These are phyloP conservation scores for Macaca nemestrina DNA, from an alignment of 2,113 vertebrate genomes.

Conservation along the genomic window DNA sequence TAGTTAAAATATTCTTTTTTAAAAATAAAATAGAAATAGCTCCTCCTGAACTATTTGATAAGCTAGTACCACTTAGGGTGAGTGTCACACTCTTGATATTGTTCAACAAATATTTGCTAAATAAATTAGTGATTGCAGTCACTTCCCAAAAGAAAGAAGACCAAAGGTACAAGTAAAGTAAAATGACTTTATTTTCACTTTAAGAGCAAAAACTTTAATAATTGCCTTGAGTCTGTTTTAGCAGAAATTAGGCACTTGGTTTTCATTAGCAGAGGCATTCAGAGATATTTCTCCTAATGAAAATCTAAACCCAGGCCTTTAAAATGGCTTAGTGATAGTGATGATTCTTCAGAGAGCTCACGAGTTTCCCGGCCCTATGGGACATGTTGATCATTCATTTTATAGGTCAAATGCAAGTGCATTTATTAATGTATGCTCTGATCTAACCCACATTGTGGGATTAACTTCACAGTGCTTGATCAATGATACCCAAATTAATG, in stretches of 20 bases:
- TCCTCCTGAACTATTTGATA: background rate
- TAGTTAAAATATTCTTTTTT: background rate
- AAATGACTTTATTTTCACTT: constrained; percentile 68
- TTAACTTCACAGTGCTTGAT: constrained; percentile 80
- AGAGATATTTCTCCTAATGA: constrained; percentile 77
- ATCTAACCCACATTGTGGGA: constrained; percentile 68
- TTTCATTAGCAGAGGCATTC: constrained; percentile 77
- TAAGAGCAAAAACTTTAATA: constrained; percentile 76
- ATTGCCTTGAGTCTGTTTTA: constrained; percentile 73
- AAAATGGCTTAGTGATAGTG: constrained; percentile 71
- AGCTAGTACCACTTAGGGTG: background rate
- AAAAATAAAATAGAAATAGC: constrained; percentile 28
- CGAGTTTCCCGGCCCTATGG: constrained; percentile 58
- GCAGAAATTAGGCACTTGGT: constrained; percentile 69
- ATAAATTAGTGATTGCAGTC: constrained; percentile 2
- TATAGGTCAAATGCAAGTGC: constrained; percentile 77
- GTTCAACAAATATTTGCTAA: constrained; percentile 45
- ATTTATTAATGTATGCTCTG: constrained; percentile 79
- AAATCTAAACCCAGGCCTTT: constrained; percentile 79
- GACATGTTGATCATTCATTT: constrained; percentile 79
- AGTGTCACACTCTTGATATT: background rate
- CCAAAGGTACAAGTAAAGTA: constrained; percentile 29
- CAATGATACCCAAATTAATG: constrained; percentile 78
- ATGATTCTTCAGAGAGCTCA: constrained; percentile 76
- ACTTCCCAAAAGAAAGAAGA: constrained; percentile 44